Percentiles rank a stretch among this genome's conserved stretches.
Evolutionary conservation across 2,113 vertebrate genomes (phyloP).

Genomic region (Mormyrus lacerda): DNA sequence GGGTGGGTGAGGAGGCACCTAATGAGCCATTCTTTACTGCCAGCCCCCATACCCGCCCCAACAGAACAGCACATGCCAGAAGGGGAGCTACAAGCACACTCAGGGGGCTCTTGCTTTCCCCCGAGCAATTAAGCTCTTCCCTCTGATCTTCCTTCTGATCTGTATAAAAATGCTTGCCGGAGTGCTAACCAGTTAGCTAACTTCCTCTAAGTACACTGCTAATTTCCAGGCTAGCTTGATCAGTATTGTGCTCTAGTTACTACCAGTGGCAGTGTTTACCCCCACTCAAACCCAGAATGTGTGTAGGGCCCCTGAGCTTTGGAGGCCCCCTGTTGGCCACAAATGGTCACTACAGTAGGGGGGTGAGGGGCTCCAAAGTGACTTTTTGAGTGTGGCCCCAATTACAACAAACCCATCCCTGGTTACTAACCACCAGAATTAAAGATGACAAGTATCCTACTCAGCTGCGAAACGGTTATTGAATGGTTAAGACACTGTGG

Average conservation of each 20-base stretch:
- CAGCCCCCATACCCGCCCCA: not conserved
- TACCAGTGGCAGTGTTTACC: not conserved
- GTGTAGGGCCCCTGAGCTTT: not conserved
- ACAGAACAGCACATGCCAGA: not conserved
- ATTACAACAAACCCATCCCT: not conserved
- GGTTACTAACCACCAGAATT: not conserved
- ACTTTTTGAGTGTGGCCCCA: not conserved
- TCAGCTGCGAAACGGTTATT: not conserved
- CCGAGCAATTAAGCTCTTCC: not conserved
- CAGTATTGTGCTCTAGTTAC: not conserved
- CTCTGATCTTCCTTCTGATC: conserved; percentile 4
- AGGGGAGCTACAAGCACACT: not conserved
- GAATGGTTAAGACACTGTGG: not conserved
- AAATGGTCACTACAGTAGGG: not conserved
- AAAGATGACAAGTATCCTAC: not conserved
- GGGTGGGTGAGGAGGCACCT: not conserved
- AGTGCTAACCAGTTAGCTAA: not conserved
- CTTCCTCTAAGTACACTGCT: not conserved
- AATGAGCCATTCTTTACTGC: not conserved
- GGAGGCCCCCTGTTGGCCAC: not conserved
- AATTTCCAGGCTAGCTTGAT: not conserved
- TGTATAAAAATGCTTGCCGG: not conserved
- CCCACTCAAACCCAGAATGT: not conserved
- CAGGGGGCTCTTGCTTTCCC: not conserved
- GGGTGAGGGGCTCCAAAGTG: not conserved